Conservation (phyloP, 2,113 vertebrate species). For the Saccopteryx leptura region DNA sequence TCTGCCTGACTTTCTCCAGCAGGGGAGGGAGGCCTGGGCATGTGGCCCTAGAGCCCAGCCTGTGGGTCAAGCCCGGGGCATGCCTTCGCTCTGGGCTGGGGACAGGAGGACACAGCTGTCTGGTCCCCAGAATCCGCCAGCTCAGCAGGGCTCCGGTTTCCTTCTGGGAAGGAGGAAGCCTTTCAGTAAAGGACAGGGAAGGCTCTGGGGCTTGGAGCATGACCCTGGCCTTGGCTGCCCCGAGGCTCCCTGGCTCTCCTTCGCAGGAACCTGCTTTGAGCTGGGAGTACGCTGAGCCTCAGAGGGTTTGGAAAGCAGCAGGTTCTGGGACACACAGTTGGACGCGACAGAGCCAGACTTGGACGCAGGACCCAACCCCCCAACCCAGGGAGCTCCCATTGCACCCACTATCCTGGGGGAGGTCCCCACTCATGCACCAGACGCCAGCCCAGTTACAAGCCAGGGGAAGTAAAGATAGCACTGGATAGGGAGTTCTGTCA, state of each 20-base stretch:
- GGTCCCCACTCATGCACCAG: neutral
- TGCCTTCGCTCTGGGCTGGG: neutral
- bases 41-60: neutral
- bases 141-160: conserved; percentile 18
- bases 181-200: neutral
- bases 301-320: neutral
- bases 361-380: neutral
- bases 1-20: neutral
- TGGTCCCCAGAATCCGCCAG: neutral
- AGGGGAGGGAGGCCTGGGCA: neutral
- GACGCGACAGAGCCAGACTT: neutral
- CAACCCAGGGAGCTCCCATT: neutral
- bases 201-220: neutral
- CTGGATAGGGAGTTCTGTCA: neutral
- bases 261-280: neutral
- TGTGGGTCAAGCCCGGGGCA: neutral
- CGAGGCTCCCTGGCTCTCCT: neutral
- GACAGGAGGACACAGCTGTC: neutral
- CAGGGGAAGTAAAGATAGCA: neutral
- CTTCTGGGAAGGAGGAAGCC: neutral
- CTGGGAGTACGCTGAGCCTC: neutral
- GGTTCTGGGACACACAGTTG: too few relatives aligned
- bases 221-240: neutral
- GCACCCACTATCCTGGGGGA: neutral
- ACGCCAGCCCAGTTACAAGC: neutral